Percentiles rank a stretch among this genome's conserved stretches.
Evolutionary conservation across 2,888 invertebrate species (phyloP).

Genomic region (Liodrosophila aerea): DNA sequence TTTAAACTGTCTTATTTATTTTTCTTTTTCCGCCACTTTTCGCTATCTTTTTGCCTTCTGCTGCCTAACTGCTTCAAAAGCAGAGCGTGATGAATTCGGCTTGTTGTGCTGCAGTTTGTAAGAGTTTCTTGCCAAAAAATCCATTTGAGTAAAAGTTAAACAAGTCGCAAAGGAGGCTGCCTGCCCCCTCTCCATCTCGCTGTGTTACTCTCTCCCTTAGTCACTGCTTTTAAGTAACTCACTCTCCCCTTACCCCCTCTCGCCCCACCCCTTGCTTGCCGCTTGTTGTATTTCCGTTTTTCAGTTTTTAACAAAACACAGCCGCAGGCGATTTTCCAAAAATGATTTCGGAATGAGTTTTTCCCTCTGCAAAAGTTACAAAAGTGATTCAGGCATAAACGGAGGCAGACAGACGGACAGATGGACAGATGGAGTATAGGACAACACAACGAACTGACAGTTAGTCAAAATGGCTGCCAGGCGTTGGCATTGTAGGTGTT

Average conservation of each 20-base stretch:
- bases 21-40: too few relatives aligned
- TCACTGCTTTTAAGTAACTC: too few relatives aligned
- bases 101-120: constrained; percentile 1
- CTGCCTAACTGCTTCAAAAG: background rate
- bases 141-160: constrained; percentile 70
- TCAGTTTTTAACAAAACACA: constrained; percentile 75
- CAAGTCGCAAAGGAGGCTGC: constrained; percentile 56
- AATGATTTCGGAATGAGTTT: constrained; percentile 72
- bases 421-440: constrained; percentile 23
- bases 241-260: background rate
- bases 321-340: constrained; percentile 77
- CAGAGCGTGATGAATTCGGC: constrained; percentile 24
- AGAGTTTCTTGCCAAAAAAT: constrained; percentile 26
- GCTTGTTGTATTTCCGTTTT: constrained; percentile 67
- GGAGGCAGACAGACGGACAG: constrained; percentile 28
- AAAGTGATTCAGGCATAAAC: constrained; percentile 74
- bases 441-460: constrained; percentile 37
- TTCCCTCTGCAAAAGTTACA: constrained; percentile 64
- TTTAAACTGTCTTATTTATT: too few relatives aligned
- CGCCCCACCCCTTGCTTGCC: background rate
- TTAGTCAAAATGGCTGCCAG: constrained; percentile 72
- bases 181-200: constrained; percentile 5
- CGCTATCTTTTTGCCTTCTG: too few relatives aligned
- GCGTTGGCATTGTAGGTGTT: constrained; percentile 7
- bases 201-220: too few relatives aligned